phyloP scores from a whole-genome alignment of 35 echinoderm and acorn worm genomes.

The Stichopus chloronotus region DNA sequence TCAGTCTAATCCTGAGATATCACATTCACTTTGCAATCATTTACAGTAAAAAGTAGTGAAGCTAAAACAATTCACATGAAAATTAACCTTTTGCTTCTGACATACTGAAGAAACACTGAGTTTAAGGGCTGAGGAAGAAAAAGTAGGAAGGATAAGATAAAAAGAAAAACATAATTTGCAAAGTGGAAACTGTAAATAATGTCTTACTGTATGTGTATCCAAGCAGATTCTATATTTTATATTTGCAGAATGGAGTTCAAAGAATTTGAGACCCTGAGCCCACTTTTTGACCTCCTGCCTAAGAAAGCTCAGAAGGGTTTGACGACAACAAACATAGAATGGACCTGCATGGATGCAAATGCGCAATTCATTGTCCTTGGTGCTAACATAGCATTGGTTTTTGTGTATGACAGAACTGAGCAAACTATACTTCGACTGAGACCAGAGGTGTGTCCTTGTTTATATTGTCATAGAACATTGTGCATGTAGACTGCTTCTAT shows the following conservation, averaged over 20 bases:
- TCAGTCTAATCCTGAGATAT: no score
- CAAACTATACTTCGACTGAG: slow-evolving; percentile 74
- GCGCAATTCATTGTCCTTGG: slow-evolving; percentile 90
- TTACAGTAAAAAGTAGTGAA: no score
- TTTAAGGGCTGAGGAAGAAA: no score
- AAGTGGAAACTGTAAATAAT: no score
- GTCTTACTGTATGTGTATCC: no score
- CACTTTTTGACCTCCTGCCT: slow-evolving; percentile 70
- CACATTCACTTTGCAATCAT: no score
- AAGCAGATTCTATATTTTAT: no score
- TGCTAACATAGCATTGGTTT: slow-evolving; percentile 85
- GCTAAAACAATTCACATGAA: no score
- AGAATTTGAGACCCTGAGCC: slow-evolving; percentile 82
- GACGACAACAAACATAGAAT: slow-evolving; percentile 72
- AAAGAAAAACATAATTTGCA: no score
- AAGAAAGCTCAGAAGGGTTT: slow-evolving; percentile 84
- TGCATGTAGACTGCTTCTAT: not conserved
- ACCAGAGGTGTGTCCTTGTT: slow-evolving; percentile 73
- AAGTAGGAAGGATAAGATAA: no score
- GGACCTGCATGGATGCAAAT: slow-evolving; percentile 84
- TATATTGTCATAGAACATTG: not conserved
- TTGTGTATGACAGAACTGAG: slow-evolving; percentile 79
- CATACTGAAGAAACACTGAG: no score
- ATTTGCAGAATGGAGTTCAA: slow-evolving; percentile 59
- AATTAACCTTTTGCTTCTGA: no score